Evolutionary conservation across 2,113 vertebrate species (phyloP).

Genomic region (Ciconia stormi): DNA sequence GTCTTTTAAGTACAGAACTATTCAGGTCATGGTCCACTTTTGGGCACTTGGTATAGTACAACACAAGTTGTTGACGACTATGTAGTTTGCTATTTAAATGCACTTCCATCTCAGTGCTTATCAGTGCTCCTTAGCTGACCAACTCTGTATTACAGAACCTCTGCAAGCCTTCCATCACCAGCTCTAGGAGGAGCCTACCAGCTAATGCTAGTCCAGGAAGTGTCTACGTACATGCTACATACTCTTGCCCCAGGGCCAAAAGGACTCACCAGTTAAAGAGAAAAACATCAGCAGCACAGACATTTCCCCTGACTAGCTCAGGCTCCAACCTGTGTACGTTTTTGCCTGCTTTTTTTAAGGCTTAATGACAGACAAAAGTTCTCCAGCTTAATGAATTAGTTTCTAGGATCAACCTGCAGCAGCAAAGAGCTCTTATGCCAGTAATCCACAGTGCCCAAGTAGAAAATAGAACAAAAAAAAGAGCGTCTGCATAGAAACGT

Average conservation of each 20-base stretch:
- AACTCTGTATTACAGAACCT: neutral
- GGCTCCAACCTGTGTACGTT: neutral
- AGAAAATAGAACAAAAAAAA: neutral
- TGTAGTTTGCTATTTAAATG: neutral
- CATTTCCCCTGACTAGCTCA: neutral
- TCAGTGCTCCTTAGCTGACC: neutral
- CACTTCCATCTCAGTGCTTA: neutral
- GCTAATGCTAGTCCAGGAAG: neutral
- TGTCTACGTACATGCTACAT: fast-evolving
- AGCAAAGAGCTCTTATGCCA: neutral
- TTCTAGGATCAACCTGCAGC: neutral
- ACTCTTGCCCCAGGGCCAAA: neutral
- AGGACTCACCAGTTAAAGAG: neutral
- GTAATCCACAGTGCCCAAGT: neutral
- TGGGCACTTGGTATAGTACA: neutral
- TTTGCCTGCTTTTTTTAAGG: neutral
- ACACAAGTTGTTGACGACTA: neutral
- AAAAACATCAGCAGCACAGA: neutral
- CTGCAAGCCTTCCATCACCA: neutral
- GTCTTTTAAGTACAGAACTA: neutral
- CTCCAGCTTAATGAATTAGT: neutral
- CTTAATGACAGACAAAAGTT: neutral
- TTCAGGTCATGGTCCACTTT: neutral
- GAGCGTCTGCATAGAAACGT: neutral
- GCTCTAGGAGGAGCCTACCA: neutral